Conservation (phyloP, 2,113 vertebrate species). For the Lipotes vexillifer region DNA sequence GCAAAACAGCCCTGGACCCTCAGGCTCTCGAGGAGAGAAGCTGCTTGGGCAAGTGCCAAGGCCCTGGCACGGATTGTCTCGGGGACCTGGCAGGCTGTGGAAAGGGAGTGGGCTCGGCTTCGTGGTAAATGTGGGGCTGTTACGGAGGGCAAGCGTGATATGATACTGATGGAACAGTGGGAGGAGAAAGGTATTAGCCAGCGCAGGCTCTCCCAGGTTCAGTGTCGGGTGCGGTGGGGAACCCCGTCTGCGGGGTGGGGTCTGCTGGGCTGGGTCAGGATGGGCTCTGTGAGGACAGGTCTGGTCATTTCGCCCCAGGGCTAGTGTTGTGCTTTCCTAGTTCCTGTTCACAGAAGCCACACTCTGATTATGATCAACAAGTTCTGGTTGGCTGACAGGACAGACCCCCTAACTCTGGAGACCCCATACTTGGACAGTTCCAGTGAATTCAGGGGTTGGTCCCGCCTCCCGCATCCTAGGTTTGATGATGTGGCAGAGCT, state of each 20-base stretch:
- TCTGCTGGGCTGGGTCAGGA: not conserved
- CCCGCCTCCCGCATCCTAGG: not conserved
- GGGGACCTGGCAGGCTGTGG: not conserved
- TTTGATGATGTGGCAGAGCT: not conserved
- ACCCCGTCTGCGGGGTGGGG: not conserved
- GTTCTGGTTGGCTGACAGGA: not conserved
- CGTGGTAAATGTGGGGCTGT: not conserved
- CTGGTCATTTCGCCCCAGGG: not conserved
- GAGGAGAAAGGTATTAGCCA: not conserved
- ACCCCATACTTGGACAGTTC: not conserved
- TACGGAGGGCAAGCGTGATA: not conserved
- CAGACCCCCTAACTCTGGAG: not conserved
- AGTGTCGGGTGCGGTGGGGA: not conserved
- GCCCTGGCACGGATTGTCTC: not conserved
- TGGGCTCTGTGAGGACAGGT: not conserved
- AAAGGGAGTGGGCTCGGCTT: not conserved
- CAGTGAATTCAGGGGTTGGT: not conserved
- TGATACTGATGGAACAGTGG: not conserved
- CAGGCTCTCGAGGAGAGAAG: not conserved
- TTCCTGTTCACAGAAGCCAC: not conserved
- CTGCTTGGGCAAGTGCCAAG: not conserved
- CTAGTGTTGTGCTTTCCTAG: not conserved
- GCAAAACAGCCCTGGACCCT: not conserved
- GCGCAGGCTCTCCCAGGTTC: not conserved
- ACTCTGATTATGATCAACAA: not conserved